Conservation (phyloP, 2,797 vertebrate species). For the Urosaurus nigricauda region DNA sequence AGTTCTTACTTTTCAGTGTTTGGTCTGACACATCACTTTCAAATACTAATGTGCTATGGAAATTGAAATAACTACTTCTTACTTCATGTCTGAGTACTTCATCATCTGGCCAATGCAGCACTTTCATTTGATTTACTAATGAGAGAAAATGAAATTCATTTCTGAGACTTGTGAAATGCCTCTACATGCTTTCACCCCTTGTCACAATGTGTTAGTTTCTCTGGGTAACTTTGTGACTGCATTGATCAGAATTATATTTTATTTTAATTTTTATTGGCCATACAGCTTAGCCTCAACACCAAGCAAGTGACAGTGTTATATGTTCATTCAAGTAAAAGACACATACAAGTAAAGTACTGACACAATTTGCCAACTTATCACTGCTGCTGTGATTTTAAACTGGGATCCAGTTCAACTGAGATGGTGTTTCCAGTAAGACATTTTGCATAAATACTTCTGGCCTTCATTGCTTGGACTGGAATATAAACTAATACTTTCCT, state of each 20-base stretch:
- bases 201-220: not conserved
- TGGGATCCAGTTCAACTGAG: not conserved
- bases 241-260: not conserved
- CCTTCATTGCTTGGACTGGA: not conserved
- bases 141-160: not conserved
- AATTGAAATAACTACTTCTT: not conserved
- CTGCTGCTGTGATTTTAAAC: not conserved
- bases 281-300: not conserved
- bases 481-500: conserved; percentile 3
- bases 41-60: not conserved
- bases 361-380: not conserved
- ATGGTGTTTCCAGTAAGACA: not conserved
- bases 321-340: not conserved
- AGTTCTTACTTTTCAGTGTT: not conserved
- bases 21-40: not conserved
- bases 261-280: not conserved
- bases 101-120: not conserved
- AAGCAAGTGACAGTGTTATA: not conserved
- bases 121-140: conserved; percentile 1
- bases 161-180: not conserved
- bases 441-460: not conserved
- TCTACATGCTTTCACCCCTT: not conserved
- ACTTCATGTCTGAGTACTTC: not conserved
- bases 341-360: not conserved
- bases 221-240: not conserved